Conservation (phyloP, 2,797 vertebrate genomes). For the Hylomyscus alleni region DNA sequence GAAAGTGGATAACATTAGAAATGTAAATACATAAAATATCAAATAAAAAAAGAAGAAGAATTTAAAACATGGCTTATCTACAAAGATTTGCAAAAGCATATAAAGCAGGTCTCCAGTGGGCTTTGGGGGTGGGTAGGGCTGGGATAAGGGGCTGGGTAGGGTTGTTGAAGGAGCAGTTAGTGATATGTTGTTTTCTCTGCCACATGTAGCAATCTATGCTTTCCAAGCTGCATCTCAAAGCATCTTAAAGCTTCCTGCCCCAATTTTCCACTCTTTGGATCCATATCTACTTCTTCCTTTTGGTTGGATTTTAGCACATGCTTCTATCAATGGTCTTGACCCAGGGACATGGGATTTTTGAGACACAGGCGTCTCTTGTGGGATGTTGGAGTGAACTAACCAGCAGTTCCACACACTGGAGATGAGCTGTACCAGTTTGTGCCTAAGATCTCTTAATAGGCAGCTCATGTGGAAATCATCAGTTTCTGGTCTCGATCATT, state of each 20-base stretch:
- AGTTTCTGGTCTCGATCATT: slow-evolving; percentile 44
- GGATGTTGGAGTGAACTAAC: slow-evolving; percentile 49
- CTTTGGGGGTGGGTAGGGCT: neutral
- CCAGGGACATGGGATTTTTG: slow-evolving; percentile 68
- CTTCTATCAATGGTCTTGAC: slow-evolving; percentile 71
- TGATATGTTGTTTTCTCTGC: slow-evolving; percentile 69
- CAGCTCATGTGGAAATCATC: slow-evolving; percentile 74
- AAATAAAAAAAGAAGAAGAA: neutral
- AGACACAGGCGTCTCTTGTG: slow-evolving; percentile 70
- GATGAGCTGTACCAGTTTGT: slow-evolving; percentile 68
- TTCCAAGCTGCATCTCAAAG: slow-evolving; percentile 78
- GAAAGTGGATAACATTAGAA: too few species aligned
- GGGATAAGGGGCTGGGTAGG: neutral
- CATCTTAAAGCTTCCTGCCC: slow-evolving; percentile 73
- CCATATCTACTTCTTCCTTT: slow-evolving; percentile 70
- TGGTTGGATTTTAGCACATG: slow-evolving; percentile 58
- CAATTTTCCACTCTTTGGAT: slow-evolving; percentile 70
- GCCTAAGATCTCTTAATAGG: slow-evolving; percentile 59
- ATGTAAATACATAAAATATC: too few species aligned
- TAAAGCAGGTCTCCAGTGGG: neutral
- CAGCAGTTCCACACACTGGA: slow-evolving; percentile 20
- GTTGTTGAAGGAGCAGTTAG: neutral
- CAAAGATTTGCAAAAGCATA: neutral
- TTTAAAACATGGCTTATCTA: slow-evolving; percentile 16
- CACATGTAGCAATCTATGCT: slow-evolving; percentile 64